Base-by-base conservation (phyloP, 1,140 invertebrate species). In the Drosophila grimshawi region DNA sequence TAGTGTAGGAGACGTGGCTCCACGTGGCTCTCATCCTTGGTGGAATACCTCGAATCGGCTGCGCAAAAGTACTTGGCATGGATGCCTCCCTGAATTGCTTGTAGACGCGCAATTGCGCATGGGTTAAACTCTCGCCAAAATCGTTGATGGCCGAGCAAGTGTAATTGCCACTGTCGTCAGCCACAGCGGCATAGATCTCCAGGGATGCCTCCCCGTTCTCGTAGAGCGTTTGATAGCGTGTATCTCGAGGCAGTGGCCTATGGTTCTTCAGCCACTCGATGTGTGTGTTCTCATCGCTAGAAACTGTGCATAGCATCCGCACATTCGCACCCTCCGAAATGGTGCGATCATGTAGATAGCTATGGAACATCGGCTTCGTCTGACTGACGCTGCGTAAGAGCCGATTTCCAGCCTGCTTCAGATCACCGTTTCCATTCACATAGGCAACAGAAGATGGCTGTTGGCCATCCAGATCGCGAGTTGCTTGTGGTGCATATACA, bases 231-330 rank as follows among this genome's bases (percentile, higher is more conserved):
- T 93, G 93, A 85, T 94, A 95, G 63, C 94, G 93, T 85, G 80
- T 94, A 91, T 86, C 93, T 43, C 32, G 49, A 74, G 91, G 82
- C 4, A 96, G 72, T n/a, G 94, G 92, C 46, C 94, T 91, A 4
- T 95, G 95, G 90, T 98, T 96, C 90, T 96, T 98, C 11, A 95
- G 95, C 97, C 97, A 99, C 73, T 95, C 95, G 3, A 98, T 93
- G 51, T 94, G 94, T 0, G 97, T 96, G 76, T 97, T 96, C 0
- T 96, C 94, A 57, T 90, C 77, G n/a, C 96, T 96, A 53, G 98
- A 94, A 1, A 98, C 95, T 63, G 96, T 95, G 89, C 98, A 98
- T 3, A 96, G 95, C n/a, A 99, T 92, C 81, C 96, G 96, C 2
- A 97, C 95, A 71, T 94, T 93, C 30, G 95, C 95, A 6, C 95